phyloP scores from a whole-genome alignment of 2,888 invertebrate species.

The Erebia ligea region DNA sequence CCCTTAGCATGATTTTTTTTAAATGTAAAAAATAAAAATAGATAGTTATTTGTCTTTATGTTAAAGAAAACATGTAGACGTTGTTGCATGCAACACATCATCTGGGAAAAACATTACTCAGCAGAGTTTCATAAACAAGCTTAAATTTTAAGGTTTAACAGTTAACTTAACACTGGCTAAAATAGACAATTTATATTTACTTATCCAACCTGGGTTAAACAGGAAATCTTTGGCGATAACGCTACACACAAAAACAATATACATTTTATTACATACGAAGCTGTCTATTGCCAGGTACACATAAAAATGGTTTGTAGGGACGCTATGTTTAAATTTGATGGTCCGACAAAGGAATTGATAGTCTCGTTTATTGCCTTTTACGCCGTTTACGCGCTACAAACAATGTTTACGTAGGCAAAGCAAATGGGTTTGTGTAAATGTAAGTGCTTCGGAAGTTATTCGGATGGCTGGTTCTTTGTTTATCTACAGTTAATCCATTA shows the following conservation, averaged over 20 bases:
- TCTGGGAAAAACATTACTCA: constrained; percentile 13
- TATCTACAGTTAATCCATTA: not conserved
- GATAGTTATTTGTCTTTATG: too few species aligned
- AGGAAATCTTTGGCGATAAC: not conserved
- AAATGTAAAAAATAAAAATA: too few species aligned
- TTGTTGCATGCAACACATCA: not conserved
- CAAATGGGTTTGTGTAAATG: constrained; percentile 30
- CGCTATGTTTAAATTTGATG: constrained; percentile 18
- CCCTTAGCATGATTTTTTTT: too few species aligned
- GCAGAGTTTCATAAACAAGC: not conserved
- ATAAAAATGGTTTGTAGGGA: constrained; percentile 1
- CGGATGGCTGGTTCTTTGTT: constrained; percentile 18
- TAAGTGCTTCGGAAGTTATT: constrained; percentile 20
- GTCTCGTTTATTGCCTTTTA: constrained; percentile 31
- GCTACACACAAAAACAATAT: not conserved
- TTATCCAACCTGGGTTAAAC: not conserved
- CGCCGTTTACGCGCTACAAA: constrained; percentile 26
- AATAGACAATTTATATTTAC: constrained; percentile 9
- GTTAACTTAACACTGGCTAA: not conserved
- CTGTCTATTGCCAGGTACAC: not conserved
- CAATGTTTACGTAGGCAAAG: constrained; percentile 28
- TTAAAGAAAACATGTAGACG: not conserved
- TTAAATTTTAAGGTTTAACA: too few species aligned
- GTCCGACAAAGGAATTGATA: constrained; percentile 20
- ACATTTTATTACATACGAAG: not conserved